Evolutionary conservation across 2,113 vertebrate genomes (phyloP).

Genomic region (Synodontis membranacea): DNA sequence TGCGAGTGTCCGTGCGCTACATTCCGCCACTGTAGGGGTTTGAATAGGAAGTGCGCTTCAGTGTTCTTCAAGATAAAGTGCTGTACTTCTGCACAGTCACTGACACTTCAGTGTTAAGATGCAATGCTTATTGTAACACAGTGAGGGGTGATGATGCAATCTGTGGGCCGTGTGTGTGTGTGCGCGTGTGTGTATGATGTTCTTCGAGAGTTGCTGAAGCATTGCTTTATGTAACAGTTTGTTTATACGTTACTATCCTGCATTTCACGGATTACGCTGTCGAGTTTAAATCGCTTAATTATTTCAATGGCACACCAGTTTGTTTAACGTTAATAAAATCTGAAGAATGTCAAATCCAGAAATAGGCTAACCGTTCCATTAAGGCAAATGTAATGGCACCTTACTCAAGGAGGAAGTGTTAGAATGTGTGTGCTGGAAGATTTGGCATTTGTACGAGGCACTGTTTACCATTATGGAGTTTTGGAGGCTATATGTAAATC

Average conservation of each 20-base stretch:
- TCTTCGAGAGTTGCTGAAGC: not conserved
- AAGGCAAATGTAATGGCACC: not conserved
- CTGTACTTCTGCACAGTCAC: not conserved
- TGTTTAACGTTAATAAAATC: not conserved
- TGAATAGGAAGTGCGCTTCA: not conserved
- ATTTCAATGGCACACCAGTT: not conserved
- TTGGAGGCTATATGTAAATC: not conserved
- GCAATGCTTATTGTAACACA: not conserved
- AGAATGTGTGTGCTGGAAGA: not conserved
- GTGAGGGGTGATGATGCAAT: not conserved
- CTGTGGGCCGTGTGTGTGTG: not conserved
- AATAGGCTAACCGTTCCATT: not conserved
- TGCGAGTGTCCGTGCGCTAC: too few species aligned
- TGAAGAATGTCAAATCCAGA: not conserved
- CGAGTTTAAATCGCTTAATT: not conserved
- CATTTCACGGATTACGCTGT: too few species aligned
- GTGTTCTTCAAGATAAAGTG: not conserved
- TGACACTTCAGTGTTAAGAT: not conserved
- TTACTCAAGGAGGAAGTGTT: not conserved
- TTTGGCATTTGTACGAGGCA: not conserved
- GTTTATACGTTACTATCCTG: not conserved
- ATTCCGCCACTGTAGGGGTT: not conserved
- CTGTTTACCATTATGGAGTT: not conserved
- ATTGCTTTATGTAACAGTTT: not conserved
- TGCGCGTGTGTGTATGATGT: not conserved